Base-by-base conservation (phyloP, 2,113 vertebrate species). In the Lepus americanus region DNA sequence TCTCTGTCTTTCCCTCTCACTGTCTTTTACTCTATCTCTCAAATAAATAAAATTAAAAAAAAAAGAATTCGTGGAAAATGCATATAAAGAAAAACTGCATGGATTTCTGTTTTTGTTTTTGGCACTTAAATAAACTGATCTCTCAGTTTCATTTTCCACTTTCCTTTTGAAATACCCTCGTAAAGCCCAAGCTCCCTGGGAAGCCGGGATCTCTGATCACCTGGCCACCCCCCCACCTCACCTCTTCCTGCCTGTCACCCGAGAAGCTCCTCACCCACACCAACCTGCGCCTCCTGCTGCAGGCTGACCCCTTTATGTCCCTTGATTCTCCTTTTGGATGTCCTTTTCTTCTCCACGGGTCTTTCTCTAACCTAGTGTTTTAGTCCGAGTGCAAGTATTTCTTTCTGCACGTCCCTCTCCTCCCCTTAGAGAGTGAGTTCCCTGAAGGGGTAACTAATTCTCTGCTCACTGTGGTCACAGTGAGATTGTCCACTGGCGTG, bases 391-490 rank as follows among this genome's bases (percentile, higher is more conserved):
- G 5, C 4, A 80, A 74, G 9, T 72, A 55, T 81, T 94, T 90
- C 82, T 66, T 36, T 73, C 7, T n/a, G 6, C 20, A 6, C 22
- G 4, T 70, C 44, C 73, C 6, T 87, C 72, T 87, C 53, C 63
- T 89, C 69, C 67, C 44, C 33, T 92, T 55, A 69, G 53, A 89
- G 55, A 59, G 12, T n/a, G 12, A 55, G 17, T 17, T 64, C 36
- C 72, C 84, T 66, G 51, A 93, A 92, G 27, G 70, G 17, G 4
- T 91, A 87, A 49, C 67, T 83, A 23, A 70, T 19, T 90, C 76
- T 44, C 44, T 44, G 44, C 81, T 31, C 59, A 36, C 5, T 63
- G n/a, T 78, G 53, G 27, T 23, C 25, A 13, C 49, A 73, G 4
- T 87, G 31, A 51, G 59, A 87, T 49, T 25, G 66, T 55, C 66